phyloP scores from a whole-genome alignment of 2,797 vertebrate genomes.

The Schizothorax lantsangensis region DNA sequence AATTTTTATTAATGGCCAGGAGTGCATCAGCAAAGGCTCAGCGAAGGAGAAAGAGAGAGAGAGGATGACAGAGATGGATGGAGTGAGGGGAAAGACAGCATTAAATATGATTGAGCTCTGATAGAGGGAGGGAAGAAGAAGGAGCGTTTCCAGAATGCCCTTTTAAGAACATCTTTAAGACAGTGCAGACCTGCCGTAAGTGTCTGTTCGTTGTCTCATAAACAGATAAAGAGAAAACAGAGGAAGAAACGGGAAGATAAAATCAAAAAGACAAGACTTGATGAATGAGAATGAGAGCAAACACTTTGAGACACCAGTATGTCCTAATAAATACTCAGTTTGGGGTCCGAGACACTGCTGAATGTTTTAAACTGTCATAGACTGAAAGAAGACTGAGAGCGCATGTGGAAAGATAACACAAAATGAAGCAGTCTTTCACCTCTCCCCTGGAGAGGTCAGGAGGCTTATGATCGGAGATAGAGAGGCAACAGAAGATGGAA shows the following conservation, averaged over 20 bases:
- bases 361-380: neutral
- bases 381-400: slow-evolving; percentile 48
- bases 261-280: slow-evolving; percentile 40
- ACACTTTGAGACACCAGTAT: slow-evolving; percentile 28
- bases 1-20: slow-evolving; percentile 86
- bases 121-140: slow-evolving; percentile 46
- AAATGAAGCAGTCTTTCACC: slow-evolving; percentile 30
- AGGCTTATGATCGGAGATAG: slow-evolving; percentile 37
- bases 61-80: slow-evolving; percentile 67
- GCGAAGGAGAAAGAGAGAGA: slow-evolving; percentile 61
- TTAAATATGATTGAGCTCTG: slow-evolving; percentile 60
- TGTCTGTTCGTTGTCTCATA: slow-evolving; percentile 55
- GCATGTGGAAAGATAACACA: slow-evolving; percentile 66
- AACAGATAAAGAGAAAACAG: slow-evolving; percentile 57
- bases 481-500: slow-evolving; percentile 38
- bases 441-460: slow-evolving; percentile 45
- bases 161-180: slow-evolving; percentile 60
- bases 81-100: slow-evolving; percentile 62
- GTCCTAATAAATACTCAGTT: slow-evolving; percentile 35
- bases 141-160: slow-evolving; percentile 61
- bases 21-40: slow-evolving; percentile 78
- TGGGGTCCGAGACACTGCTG: neutral
- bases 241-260: slow-evolving; percentile 53
- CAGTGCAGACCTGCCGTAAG: slow-evolving; percentile 52
- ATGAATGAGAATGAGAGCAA: slow-evolving; percentile 34